Evolutionary conservation across 2,797 vertebrate species (phyloP).

Genomic region (Malurus splendens): DNA sequence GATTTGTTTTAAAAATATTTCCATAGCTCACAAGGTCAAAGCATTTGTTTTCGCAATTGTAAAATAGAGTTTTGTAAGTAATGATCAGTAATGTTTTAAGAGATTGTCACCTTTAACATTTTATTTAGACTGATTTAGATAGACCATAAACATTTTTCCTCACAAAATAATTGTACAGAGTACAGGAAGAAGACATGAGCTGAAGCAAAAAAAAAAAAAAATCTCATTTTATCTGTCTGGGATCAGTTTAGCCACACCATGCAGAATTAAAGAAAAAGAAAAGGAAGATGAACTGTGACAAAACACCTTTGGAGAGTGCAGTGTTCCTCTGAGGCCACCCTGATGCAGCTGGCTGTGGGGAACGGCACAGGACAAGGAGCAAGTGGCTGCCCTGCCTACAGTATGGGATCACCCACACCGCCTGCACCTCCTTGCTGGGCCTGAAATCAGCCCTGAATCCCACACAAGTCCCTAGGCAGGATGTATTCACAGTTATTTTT

Average conservation of each 20-base stretch:
- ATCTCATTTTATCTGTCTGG: not conserved
- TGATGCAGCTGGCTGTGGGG: not conserved
- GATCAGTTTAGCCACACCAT: not conserved
- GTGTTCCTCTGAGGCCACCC: not conserved
- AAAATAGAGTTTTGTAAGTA: conserved; percentile 47
- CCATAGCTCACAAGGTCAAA: conserved; percentile 53
- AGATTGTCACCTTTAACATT: conserved; percentile 36
- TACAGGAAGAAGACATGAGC: not conserved
- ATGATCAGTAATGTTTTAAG: conserved; percentile 24
- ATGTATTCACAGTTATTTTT: not conserved
- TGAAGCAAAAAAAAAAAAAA: not conserved
- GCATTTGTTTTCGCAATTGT: conserved; percentile 49
- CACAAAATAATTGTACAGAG: not conserved
- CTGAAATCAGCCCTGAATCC: not conserved
- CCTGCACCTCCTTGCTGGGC: not conserved
- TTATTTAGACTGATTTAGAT: conserved; percentile 37
- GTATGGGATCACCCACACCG: not conserved
- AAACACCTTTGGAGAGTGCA: not conserved
- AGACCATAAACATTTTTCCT: conserved; percentile 28
- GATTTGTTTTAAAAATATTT: conserved; percentile 47
- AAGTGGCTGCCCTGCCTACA: not conserved
- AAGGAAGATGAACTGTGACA: not conserved
- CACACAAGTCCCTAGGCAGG: not conserved
- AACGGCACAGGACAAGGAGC: not conserved
- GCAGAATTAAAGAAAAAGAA: not conserved